Evolutionary conservation across 2,888 invertebrate species (phyloP), one percentile per base, ranked within the genome.

Genomic region (Lasioglossum zephyrum): DNA sequence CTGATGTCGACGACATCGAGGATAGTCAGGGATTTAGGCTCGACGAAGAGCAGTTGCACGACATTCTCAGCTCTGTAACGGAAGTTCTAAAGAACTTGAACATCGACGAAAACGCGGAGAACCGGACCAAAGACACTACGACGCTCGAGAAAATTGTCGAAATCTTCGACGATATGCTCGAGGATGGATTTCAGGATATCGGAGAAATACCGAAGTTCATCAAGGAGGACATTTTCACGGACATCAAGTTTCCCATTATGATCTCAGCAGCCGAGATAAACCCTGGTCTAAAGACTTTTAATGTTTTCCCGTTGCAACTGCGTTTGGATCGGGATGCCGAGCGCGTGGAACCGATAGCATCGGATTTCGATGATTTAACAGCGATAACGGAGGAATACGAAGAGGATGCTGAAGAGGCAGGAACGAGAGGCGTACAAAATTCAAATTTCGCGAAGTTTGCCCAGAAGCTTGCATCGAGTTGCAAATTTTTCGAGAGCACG

Each of bases 211-310:
- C 49, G 22, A 31, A 26, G n/a, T 53, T 72, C 47, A 49, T 84
- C 8, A 41, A 79, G 11, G 77, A 80, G 22, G 74, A 85, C 9
- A 47, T 85, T 5, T 79, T 73, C 41, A 84, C 73, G 44, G 13
- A 84, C 26, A 84, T 79, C 5, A 60, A 44, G 36, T 85, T 85
- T 1, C 85, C 85, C 0, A n/a, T 85, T n/a, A 60, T 84, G 2
- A 26, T 84, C 16, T 49, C 6, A 3, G 39, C 18, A 60, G 36
- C 60, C 0, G 73, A 79, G 1, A 9, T 63, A 18, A 11, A 22
- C 3, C 2, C 63, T 0, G 9, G 49, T 41, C 1, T 16, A 0
- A 0, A 8, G 3, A 18, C 2, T 3, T 26, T 49, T 0, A 4
- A 57, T 2, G 22, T 44, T 6, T n/a, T 5, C 2, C 39, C 22